Evolutionary conservation across 2,113 vertebrate species (phyloP), one percentile per base, ranked within the genome.

Genomic region (Muscicapa adusta): DNA sequence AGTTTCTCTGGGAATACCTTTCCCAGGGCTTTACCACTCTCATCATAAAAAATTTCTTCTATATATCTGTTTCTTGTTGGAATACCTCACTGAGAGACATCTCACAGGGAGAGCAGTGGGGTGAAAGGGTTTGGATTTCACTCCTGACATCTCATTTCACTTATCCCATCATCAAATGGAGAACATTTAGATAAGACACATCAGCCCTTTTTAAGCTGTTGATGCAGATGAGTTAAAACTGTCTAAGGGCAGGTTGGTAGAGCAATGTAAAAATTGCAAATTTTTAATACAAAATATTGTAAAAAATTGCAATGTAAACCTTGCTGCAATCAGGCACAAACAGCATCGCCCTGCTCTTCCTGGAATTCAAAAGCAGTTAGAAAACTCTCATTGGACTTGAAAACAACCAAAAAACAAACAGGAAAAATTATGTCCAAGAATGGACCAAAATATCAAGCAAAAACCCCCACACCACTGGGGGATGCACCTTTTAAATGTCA

Each of bases 11-110:
- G 23, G 13, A 60, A 87, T 34, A 9, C 31, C 72, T 7, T 2
- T 0, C 1, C 12, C 60, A 45, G 18, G 0, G 7, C 9, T 2
- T 88, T 38, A 25, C 28, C 54, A 73, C 15, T 7, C n/a, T 53
- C 10, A 3, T 1, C 0, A 6, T 31, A 11, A 65, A 70, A 12
- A 18, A 22, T 10, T 28, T 36, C 13, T 73, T 38, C 34, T 12
- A 26, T 14, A 1, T 10, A 34, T 19, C 12, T 34, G 6, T 1
- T 38, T 18, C 73, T 60, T n/a, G 23, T 6, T 63, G n/a, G 56
- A 61, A 53, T 6, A 13, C 58, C 66, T 82, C 12, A 0, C 34
- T 61, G 36, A 7, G 28, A 2, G 47, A 34, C 20, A 87, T 26
- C 50, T 76, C 34, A 43, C 36, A 43, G 43, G 33, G 19, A 38